Percentiles rank a stretch among this genome's conserved stretches.
These are phyloP conservation scores for Noctua janthina DNA, from an alignment of 2,888 invertebrate species.

Conservation along the genomic window DNA sequence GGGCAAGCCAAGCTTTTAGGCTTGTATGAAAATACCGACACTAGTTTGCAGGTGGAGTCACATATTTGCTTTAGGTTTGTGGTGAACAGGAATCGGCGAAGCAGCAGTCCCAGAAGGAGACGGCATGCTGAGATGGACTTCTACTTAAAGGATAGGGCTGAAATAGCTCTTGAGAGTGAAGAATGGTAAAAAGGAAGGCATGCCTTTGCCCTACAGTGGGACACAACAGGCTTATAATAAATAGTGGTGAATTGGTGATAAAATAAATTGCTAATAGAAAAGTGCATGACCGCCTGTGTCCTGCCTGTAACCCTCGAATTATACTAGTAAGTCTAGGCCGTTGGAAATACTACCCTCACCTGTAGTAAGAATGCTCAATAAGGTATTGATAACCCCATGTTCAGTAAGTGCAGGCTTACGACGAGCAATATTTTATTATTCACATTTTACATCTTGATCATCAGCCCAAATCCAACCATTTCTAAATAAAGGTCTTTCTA, in stretches of 20 bases:
- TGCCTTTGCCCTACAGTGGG: neutral
- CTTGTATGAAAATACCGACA: neutral
- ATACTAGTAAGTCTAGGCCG: neutral
- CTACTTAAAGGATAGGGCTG: neutral
- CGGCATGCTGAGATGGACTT: neutral
- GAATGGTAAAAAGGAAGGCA: neutral
- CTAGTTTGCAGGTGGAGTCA: neutral
- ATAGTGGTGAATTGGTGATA: neutral
- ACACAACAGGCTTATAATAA: neutral
- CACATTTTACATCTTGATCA: neutral
- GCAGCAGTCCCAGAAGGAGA: neutral
- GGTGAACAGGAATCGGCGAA: neutral
- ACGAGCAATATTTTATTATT: neutral
- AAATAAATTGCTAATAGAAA: neutral
- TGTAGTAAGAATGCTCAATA: neutral
- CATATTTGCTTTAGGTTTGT: neutral
- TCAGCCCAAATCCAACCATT: neutral
- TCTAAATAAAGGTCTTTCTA: slow-evolving; percentile 21
- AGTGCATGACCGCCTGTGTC: neutral
- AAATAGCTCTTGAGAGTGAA: neutral
- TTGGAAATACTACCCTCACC: neutral
- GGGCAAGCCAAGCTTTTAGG: neutral
- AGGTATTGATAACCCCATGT: neutral
- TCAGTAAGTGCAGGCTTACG: neutral
- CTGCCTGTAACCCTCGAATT: too few species aligned